phyloP scores from a whole-genome alignment of 53 echinoderm and acorn worm genomes.

The Astropecten irregularis region DNA sequence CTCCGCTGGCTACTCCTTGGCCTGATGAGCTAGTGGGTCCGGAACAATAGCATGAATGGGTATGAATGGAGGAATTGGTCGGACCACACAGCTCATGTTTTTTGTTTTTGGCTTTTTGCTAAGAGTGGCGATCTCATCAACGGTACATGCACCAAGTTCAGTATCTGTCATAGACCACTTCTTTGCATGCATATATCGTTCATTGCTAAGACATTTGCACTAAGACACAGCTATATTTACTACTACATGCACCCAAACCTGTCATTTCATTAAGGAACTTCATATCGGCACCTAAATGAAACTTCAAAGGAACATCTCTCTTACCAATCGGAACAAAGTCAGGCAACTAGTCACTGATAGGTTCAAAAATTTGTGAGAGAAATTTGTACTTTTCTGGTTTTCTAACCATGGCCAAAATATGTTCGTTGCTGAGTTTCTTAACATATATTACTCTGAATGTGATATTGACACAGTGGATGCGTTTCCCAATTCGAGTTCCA shows the following conservation, averaged over 20 bases:
- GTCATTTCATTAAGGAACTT: conserved; percentile 66
- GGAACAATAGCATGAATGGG: conserved; percentile 4
- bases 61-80: conserved; percentile 36
- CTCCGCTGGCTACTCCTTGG: too few species aligned
- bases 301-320: conserved; percentile 15
- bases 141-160: conserved; percentile 28
- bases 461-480: conserved; percentile 44
- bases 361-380: not conserved
- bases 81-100: conserved; percentile 13
- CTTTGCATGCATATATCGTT: conserved; percentile 7
- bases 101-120: not conserved
- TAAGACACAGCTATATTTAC: conserved; percentile 41
- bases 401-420: conserved; percentile 51
- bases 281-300: conserved; percentile 46
- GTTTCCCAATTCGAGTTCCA: conserved; percentile 52
- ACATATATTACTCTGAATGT: conserved; percentile 42
- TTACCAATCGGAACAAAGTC: conserved; percentile 13
- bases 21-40: too few species aligned
- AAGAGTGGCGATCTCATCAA: conserved; percentile 27
- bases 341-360: not conserved
- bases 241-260: conserved; percentile 53
- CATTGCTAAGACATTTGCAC: conserved; percentile 53
- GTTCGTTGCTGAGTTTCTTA: conserved; percentile 12
- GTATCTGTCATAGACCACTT: conserved; percentile 37
- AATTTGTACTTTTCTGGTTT: conserved; percentile 41